Percentiles rank a stretch among this genome's conserved stretches.
These are phyloP conservation scores for Planiliza haematocheilus DNA, from an alignment of 2,113 vertebrate genomes.

Conservation along the genomic window DNA sequence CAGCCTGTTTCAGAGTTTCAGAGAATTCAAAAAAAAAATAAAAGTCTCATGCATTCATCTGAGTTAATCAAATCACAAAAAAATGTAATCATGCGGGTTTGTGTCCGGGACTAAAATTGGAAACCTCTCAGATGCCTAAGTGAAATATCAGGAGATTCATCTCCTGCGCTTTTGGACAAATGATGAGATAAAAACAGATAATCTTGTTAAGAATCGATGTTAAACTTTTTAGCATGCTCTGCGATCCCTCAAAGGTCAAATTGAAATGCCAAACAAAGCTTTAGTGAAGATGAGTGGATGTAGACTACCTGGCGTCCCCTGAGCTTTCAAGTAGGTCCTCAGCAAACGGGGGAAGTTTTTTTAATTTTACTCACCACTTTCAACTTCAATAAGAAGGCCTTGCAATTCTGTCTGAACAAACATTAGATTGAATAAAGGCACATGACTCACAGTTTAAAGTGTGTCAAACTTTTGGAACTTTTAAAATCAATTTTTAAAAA, in stretches of 20 bases:
- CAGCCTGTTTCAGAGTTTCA: slow-evolving; percentile 20
- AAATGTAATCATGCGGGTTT: slow-evolving; percentile 39
- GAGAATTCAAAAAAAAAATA: slow-evolving; percentile 2
- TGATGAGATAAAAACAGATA: not conserved
- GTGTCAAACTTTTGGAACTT: not conserved
- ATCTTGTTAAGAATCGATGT: not conserved
- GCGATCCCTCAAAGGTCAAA: slow-evolving; percentile 18
- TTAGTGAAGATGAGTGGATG: not conserved
- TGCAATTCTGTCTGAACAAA: not conserved
- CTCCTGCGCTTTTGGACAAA: slow-evolving; percentile 15
- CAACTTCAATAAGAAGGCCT: not conserved
- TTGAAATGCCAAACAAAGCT: not conserved
- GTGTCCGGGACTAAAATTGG: not conserved
- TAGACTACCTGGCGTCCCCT: not conserved
- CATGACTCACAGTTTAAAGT: not conserved
- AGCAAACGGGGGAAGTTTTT: not conserved
- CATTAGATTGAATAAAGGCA: not conserved
- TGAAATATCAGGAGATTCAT: not conserved
- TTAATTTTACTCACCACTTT: not conserved
- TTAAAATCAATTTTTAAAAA: too few species aligned
- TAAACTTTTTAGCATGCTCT: not conserved
- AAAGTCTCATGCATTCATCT: not conserved
- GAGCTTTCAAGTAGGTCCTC: not conserved
- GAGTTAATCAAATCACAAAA: slow-evolving; percentile 22
- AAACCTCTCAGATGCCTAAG: not conserved